Percentiles rank a stretch among this genome's conserved stretches.
These are phyloP conservation scores for Gallinago nigripennis DNA, from an alignment of 2,797 vertebrate genomes.

Conservation along the genomic window DNA sequence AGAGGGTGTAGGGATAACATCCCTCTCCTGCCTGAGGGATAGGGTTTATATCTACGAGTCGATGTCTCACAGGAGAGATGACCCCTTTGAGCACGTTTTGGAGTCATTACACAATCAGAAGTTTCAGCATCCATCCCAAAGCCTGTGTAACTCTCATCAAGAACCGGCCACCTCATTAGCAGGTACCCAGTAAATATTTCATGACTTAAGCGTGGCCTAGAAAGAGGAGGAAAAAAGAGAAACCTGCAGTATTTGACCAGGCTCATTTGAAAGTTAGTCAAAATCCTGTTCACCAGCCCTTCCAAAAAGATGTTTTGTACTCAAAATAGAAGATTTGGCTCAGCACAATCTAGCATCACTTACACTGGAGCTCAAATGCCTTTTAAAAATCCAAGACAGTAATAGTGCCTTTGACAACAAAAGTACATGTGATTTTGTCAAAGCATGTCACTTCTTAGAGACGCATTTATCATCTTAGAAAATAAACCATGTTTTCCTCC, in stretches of 20 bases:
- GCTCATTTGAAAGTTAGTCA: neutral
- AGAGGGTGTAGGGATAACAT: accelerated
- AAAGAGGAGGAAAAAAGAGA: neutral
- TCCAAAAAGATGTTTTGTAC: neutral
- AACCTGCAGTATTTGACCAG: accelerated
- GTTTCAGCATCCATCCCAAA: neutral
- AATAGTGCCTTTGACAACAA: neutral
- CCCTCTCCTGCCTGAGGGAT: neutral
- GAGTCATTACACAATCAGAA: neutral
- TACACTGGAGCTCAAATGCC: neutral
- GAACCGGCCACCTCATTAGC: neutral
- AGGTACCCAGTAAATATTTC: neutral
- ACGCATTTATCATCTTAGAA: accelerated
- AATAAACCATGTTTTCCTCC: neutral
- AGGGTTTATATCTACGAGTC: neutral
- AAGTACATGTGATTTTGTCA: neutral
- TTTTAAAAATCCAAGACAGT: neutral
- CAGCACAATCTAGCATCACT: neutral
- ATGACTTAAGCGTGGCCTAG: neutral
- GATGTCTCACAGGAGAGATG: neutral
- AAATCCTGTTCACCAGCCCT: neutral
- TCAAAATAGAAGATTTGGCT: neutral
- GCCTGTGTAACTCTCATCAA: neutral
- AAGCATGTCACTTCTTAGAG: neutral
- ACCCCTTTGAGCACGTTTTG: neutral